Base-by-base conservation (phyloP, 2,888 invertebrate genomes). In the Ichneumoninae sp. region DNA sequence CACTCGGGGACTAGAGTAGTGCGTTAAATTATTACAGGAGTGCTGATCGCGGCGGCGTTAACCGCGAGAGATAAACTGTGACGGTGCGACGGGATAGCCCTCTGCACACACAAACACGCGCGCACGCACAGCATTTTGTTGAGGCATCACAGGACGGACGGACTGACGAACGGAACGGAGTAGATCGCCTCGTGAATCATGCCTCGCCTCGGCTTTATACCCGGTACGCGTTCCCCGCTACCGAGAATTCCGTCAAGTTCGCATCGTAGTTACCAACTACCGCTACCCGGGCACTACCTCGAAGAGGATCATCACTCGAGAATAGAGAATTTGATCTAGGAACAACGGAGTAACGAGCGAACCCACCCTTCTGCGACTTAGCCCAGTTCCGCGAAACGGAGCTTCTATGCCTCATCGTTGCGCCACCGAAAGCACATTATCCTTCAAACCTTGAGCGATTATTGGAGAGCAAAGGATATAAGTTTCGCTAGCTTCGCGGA, bases 171-270 rank as follows among this genome's bases (percentile, higher is more conserved):
- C 54, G 54, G 54, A 54, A 54, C 54, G 44, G 16, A 60, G 40
- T 78, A 81, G 85, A 85, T 88, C 83, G 83, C 84, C 79, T 57
- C 86, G 82, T 91, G 91, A 91, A 90, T 91, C 91, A 91, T 86
- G 26, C 88, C 88, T 87, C 87, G 87, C 87, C 88, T 79, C 74
- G 60, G 74, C 74, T 86, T 85, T 86, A 57, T 89, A 87, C 87
- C 85, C 54, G 70, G 87, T 86, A 88, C 82, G 75, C 83, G 88
- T 88, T 88, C 88, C 78, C 79, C 76, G 75, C 75, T 91, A 91
- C 91, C 84, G 86, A 82, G 91, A 91, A 88, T 73, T 74, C 70
- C 77, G n/a, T 65, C 13, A 36, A n/a, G 65, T 52, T 16, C 66
- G 52, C 30, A 66, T 30, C 60, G 60, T 30, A 36, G 26, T 65